Evolutionary conservation across 2,113 vertebrate species (phyloP), one percentile per base, ranked within the genome.

Genomic region (Hassar affinis): DNA sequence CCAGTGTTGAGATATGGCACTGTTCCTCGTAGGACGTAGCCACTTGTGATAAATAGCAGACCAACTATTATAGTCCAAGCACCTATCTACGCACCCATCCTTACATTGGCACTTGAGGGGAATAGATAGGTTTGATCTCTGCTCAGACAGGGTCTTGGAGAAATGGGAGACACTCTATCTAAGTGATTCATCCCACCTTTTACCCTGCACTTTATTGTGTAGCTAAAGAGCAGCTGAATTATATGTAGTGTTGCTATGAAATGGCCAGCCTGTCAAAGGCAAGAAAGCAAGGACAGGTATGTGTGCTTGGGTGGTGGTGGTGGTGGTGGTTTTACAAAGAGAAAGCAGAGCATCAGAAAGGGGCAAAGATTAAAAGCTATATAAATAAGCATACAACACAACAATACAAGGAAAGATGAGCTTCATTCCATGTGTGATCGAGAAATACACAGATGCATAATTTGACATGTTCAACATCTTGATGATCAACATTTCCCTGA

Each of bases 281-380:
- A 52, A 18, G 75, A 85, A 86, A 87, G 76, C 84, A 85, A 78
- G 33, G 35, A 57, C 22, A 20, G 17, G 27, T 3, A 35, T 9
- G 25, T 61, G 27, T 64, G 30, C 6, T 27, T 64, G 27, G 6
- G 15, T 20, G 64, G 2, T 81, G 68, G 83, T 76, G 52, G 86
- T 80, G 6, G 15, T 20, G 64, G 2, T 81, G 68, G 83, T 76
- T 52, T 86, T 80, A 47, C 10, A 87, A n/a, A 57, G 76, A 78
- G 84, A 88, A 68, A 12, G 25, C 17, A 75, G 86, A 72, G 61
- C 86, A 78, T 79, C 83, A 90, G 79, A 62, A 86, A 83, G 10
- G 27, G 15, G 12, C 5, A 52, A 47, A 33, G 71, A 27, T 15
- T n/a, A n/a, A n/a, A 18, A 33, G 1, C 6, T 11, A 78, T 22